These are phyloP conservation scores for Tribolium castaneum DNA, from an alignment of 1,140 invertebrate genomes.

Conservation along the genomic window DNA sequence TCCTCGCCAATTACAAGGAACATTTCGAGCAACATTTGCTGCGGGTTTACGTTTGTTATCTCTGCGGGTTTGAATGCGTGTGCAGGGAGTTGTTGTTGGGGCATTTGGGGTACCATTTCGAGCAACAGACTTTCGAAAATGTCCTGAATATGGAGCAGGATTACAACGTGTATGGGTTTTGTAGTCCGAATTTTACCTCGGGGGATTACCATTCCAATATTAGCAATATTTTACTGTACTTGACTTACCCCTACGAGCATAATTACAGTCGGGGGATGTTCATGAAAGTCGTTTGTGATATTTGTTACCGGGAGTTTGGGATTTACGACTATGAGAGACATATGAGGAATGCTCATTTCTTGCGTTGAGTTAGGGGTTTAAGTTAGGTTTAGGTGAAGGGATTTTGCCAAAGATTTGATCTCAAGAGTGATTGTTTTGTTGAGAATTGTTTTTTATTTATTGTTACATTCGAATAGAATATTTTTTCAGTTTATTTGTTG, in stretches of 20 bases:
- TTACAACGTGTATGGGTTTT: conserved; percentile 11
- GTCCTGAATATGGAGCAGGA: conserved; percentile 25
- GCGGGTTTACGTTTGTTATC: conserved; percentile 2
- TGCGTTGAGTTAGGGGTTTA: neutral
- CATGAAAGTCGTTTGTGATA: conserved; percentile 23
- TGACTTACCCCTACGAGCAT: conserved; percentile 16
- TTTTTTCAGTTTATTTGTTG: neutral
- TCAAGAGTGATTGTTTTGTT: neutral
- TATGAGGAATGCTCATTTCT: neutral
- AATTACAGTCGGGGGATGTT: conserved; percentile 13
- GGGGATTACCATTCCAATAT: conserved; percentile 21
- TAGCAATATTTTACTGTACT: conserved; percentile 21
- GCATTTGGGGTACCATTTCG: conserved; percentile 15
- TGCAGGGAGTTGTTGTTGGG: neutral
- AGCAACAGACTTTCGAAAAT: conserved; percentile 19
- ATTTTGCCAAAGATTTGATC: neutral
- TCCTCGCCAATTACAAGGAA: neutral
- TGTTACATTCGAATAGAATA: neutral
- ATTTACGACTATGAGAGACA: conserved; percentile 4
- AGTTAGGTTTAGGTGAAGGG: neutral
- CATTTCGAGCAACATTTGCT: neutral
- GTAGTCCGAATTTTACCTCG: neutral
- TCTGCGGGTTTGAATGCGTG: conserved; percentile 5
- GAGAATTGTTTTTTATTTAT: neutral
- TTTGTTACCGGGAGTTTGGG: conserved; percentile 2